Percentiles rank a stretch among this genome's conserved stretches.
Evolutionary conservation across 2,113 vertebrate species (phyloP).

Genomic region (Corapipo altera): DNA sequence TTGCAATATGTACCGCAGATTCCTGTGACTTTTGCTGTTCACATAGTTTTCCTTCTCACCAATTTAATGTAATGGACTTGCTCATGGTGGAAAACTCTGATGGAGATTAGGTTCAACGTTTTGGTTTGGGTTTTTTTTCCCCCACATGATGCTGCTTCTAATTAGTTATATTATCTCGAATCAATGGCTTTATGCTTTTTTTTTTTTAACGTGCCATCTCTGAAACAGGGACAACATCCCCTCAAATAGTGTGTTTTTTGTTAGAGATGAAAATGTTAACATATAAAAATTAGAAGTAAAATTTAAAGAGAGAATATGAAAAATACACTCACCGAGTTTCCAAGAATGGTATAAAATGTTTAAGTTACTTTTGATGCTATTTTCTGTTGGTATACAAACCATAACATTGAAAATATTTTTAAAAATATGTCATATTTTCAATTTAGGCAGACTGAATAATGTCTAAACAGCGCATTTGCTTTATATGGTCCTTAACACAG

Average conservation of each 20-base stretch:
- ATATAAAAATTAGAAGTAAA: background rate
- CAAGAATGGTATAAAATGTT: background rate
- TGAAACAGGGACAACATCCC: background rate
- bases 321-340: background rate
- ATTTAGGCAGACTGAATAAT: background rate
- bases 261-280: background rate
- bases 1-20: background rate
- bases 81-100: background rate
- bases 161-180: background rate
- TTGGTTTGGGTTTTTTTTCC: background rate
- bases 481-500: conserved; percentile 15
- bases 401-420: background rate
- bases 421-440: background rate
- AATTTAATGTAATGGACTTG: background rate
- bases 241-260: background rate
- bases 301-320: background rate
- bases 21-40: background rate
- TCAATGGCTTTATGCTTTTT: background rate
- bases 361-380: background rate
- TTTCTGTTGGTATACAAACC: background rate
- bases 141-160: background rate
- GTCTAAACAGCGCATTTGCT: conserved; percentile 6
- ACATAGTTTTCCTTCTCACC: background rate
- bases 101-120: background rate
- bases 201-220: background rate